Percentiles rank a stretch among this genome's conserved stretches.
Evolutionary conservation across 1,140 invertebrate species (phyloP).

Genomic region (Sycophaga agraensis): DNA sequence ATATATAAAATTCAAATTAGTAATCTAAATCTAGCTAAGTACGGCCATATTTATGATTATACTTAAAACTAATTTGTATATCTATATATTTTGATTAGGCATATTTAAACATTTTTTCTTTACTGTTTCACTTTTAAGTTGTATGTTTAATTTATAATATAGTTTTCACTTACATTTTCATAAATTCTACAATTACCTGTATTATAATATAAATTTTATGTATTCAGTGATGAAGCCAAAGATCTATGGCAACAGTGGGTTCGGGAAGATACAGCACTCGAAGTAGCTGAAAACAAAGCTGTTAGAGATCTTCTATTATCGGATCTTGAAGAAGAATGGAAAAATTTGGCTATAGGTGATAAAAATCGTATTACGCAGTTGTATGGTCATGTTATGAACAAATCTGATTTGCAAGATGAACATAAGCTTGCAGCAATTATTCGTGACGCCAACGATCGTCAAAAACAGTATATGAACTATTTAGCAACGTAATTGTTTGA

Average conservation of each 20-base stretch:
- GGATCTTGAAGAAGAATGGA: constrained; percentile 47
- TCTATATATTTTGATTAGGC: no score
- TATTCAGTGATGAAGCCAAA: constrained; percentile 51
- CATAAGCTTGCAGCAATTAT: constrained; percentile 29
- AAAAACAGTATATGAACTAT: constrained; percentile 6
- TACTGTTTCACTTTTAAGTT: no score
- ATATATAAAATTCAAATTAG: no score
- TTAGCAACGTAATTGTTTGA: background rate
- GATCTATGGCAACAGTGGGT: constrained; percentile 46
- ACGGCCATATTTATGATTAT: no score
- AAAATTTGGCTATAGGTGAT: constrained; percentile 41
- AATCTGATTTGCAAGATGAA: constrained; percentile 33
- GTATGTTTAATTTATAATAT: no score
- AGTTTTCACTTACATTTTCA: background rate
- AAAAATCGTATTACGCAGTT: constrained; percentile 40
- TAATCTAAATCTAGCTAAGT: no score
- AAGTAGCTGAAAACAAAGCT: constrained; percentile 29
- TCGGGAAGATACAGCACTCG: constrained; percentile 39
- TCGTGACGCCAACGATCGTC: background rate
- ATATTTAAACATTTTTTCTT: no score
- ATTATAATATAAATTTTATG: constrained; percentile 6
- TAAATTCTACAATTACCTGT: background rate
- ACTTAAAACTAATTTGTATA: no score
- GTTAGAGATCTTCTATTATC: constrained; percentile 39
- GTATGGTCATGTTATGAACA: constrained; percentile 35